Evolutionary conservation across 2,888 invertebrate genomes (phyloP), one percentile per base, ranked within the genome.

Genomic region (Kuschelorhynchus macadamiae): DNA sequence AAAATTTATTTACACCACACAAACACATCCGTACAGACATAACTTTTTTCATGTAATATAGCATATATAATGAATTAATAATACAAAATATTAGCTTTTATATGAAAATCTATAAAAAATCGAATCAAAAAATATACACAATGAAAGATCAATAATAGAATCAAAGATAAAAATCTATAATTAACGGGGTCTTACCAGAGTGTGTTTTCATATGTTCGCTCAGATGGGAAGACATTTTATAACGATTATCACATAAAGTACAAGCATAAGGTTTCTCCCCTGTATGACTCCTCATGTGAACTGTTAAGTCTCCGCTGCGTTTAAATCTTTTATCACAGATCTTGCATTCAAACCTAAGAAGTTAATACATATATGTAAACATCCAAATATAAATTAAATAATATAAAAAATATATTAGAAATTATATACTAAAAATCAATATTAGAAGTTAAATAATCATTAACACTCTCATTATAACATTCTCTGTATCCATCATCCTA

Each of bases 151-250:
- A n/a, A 2, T n/a, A 33, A 33, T 12, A 33, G 33, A 2, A 33
- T 3, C 33, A n/a, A 33, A 33, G 11, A 3, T 9, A 12, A 33
- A 3, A 1, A 1, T 33, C 11, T 3, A 33, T 9, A 1, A 33
- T 12, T 16, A 30, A 30, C 9, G 9, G 4, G 36, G 2, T 36
- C 36, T 61, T 68, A 79, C 80, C 80, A 68, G 79, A 80, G 62
- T 80, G 81, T 2, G 75, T 74, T 73, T 78, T 81, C 76, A 80
- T 78, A 53, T 81, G 81, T 3, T 76, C 76, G 0, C 74, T 74
- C 36, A 81, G 71, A 74, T 81, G 80, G 33, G 80, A 79, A 2
- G 81, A 79, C 79, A 80, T 80, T 44, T 77, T 74, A 57, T 80
- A 81, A 3, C 75, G 70, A 69, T 80, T 81, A 8, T 74, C 67